Evolutionary conservation across 30 jellyfish, hydroid and myxozoan species (phyloP), one percentile per base, ranked within the genome.

Genomic region (Rhopilema esculentum): DNA sequence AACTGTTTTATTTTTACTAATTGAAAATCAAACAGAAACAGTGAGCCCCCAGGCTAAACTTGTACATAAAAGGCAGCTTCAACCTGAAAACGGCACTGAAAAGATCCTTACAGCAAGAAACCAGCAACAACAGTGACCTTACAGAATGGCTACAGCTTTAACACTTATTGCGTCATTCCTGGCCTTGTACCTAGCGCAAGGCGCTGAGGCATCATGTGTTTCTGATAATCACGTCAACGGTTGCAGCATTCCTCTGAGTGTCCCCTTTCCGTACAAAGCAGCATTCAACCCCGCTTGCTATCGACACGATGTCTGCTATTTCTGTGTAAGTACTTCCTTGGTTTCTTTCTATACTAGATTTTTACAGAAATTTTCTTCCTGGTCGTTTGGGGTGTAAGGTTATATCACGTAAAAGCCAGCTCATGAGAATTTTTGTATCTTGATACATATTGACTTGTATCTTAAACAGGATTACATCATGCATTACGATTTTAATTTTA

Each of bases 241-340:
- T 1, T 84, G 92, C 81, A 84, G 92, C 87, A 72, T 84, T 0
- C 92, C 92, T 16, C 18, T 50, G 48, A 72, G 65, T 25, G n/a
- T 69, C 30, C 83, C 92, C 12, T 84, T 84, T 49, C 83, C 73
- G 52, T 84, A 84, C 70, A 84, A 84, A 24, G 49, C 66, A 6
- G 80, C 18, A 23, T 84, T 84, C 85, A 76, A 63, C 27, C 73
- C 92, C 0, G 86, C 92, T 16, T 84, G 92, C 66, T 25, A 71
- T 52, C 70, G 78, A 26, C 92, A 84, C 50, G 92, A 84, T 64
- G 73, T 84, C 33, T 84, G 92, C 81, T 84, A 84, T 71, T 70
- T 65, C 66, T 84, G 92, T 50, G 92, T 84, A 72, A 70, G 92
- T 84, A 73, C 57, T 2, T 12, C 6, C 6, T 6, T 12, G 9